Conservation (phyloP, 2,888 invertebrate genomes). For the Himalopsyche anomala region DNA sequence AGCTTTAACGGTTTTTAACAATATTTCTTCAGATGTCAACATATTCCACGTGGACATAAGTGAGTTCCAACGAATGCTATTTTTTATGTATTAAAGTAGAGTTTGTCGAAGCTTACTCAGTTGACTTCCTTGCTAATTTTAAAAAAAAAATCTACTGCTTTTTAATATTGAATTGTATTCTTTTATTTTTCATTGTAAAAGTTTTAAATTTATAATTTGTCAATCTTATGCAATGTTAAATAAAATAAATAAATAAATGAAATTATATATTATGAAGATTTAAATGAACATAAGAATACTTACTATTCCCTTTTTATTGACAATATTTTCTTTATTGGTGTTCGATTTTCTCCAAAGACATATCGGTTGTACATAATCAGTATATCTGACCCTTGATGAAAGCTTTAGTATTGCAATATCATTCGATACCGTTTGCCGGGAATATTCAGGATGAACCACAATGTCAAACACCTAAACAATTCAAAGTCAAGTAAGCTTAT, state of each 20-base stretch:
- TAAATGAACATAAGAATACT: conserved; percentile 60
- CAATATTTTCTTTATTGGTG: conserved; percentile 66
- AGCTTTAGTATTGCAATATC: conserved; percentile 68
- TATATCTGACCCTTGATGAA: conserved; percentile 64
- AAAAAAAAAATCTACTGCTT: too few relatives aligned
- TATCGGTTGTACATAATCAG: conserved; percentile 67
- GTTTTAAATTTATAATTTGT: neutral
- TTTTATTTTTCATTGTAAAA: neutral
- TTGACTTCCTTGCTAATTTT: too few relatives aligned
- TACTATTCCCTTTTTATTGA: conserved; percentile 67
- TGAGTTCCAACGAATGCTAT: too few relatives aligned
- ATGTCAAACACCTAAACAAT: conserved; percentile 61
- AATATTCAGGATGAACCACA: conserved; percentile 65
- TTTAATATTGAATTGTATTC: too few relatives aligned
- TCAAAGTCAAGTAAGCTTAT: neutral
- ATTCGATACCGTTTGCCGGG: conserved; percentile 62
- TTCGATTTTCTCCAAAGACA: conserved; percentile 65
- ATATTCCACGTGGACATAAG: too few relatives aligned
- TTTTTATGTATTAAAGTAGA: too few relatives aligned
- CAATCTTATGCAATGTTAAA: too few relatives aligned
- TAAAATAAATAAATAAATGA: too few relatives aligned
- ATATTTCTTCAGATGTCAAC: too few relatives aligned
- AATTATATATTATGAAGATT: too few relatives aligned
- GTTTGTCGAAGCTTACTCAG: too few relatives aligned
- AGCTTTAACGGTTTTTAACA: too few relatives aligned